A percentile compares a stretch with the other conserved stretches of the same genome.
Conservation (phyloP, 2,888 invertebrate genomes). For the Cephus nigrinus region DNA sequence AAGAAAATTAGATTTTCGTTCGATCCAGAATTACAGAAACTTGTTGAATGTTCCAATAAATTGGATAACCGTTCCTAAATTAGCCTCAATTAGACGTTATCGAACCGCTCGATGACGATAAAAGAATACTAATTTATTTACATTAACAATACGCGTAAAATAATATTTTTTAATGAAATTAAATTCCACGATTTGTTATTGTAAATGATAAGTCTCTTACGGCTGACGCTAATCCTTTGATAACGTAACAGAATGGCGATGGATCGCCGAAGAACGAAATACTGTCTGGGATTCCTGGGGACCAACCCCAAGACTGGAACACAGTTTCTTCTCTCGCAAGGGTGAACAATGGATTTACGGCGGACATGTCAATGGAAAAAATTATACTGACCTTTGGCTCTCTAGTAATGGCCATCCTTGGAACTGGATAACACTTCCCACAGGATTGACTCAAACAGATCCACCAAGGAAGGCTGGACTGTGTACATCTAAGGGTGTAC, state of each 20-base stretch:
- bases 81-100: background rate
- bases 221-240: background rate
- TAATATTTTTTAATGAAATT: background rate
- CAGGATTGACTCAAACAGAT: slow-evolving; percentile 13
- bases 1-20: background rate
- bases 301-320: slow-evolving; percentile 14
- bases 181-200: background rate
- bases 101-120: background rate
- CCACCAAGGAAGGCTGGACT: slow-evolving; percentile 15
- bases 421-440: slow-evolving; percentile 14
- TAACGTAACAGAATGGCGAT: slow-evolving; percentile 15
- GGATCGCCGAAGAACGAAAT: slow-evolving; percentile 16
- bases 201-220: background rate
- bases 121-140: background rate
- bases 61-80: background rate
- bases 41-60: background rate
- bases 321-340: slow-evolving; percentile 14
- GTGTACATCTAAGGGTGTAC: slow-evolving; percentile 8
- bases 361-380: slow-evolving; percentile 15
- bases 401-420: slow-evolving; percentile 12
- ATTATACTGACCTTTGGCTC: slow-evolving; percentile 19
- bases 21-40: background rate
- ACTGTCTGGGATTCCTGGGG: slow-evolving; percentile 11
- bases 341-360: slow-evolving; percentile 20
- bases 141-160: background rate